Percentiles rank a stretch among this genome's conserved stretches.
Evolutionary conservation across 2,888 invertebrate species (phyloP).

Genomic region (Theretra japonica): DNA sequence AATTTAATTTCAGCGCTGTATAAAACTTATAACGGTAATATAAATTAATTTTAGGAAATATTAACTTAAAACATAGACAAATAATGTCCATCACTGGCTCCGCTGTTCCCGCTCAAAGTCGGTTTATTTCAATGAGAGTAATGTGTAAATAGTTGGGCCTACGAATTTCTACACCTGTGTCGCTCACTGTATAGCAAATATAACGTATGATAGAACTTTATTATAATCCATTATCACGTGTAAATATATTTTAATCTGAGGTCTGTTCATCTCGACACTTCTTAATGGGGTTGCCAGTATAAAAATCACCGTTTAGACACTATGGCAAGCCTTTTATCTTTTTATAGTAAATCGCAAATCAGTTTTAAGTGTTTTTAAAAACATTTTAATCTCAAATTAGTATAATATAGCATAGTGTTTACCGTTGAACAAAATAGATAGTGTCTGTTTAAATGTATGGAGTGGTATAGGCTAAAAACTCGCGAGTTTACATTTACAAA

Average conservation of each 20-base stretch:
- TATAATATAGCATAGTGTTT: constrained; percentile 21
- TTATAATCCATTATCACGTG: constrained; percentile 42
- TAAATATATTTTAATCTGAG: constrained; percentile 29
- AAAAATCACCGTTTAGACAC: constrained; percentile 5
- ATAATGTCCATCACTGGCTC: neutral
- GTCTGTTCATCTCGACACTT: constrained; percentile 26
- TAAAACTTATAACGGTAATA: no score
- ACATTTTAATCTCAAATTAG: constrained; percentile 14
- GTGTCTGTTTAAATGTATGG: constrained; percentile 9
- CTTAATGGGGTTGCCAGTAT: neutral
- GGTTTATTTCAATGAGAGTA: constrained; percentile 9
- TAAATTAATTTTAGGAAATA: no score
- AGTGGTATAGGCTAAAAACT: constrained; percentile 2
- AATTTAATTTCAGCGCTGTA: no score
- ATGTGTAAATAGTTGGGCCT: constrained; percentile 73
- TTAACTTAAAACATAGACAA: no score
- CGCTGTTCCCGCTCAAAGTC: constrained; percentile 13
- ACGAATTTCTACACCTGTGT: constrained; percentile 76
- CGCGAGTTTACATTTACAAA: neutral
- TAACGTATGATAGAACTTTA: constrained; percentile 55
- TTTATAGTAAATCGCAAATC: constrained; percentile 13
- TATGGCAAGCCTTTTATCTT: neutral
- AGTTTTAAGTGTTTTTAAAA: constrained; percentile 20
- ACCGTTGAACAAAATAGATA: constrained; percentile 16
- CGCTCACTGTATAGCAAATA: constrained; percentile 73